Conservation (phyloP, 2,797 vertebrate genomes). For the Nasua narica region DNA sequence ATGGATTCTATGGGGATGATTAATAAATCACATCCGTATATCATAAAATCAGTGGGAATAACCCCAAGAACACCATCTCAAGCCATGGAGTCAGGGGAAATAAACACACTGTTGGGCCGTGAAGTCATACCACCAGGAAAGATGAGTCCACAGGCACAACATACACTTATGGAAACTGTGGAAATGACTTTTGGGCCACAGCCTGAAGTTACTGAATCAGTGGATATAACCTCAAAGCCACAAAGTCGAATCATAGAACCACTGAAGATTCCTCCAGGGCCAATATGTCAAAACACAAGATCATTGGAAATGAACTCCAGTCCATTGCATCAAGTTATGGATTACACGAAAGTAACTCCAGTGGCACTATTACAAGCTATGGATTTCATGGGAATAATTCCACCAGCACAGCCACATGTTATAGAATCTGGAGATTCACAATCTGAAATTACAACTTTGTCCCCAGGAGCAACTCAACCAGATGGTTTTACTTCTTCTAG, state of each 20-base stretch:
- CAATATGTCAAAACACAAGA: conserved; percentile 33
- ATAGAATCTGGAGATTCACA: background rate
- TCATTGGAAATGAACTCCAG: background rate
- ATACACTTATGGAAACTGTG: background rate
- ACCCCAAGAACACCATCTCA: conserved; percentile 2
- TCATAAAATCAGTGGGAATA: background rate
- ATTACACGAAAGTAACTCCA: conserved; percentile 41
- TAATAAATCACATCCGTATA: conserved; percentile 23
- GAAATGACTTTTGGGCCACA: background rate
- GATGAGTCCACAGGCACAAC: background rate
- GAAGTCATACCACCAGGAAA: conserved; percentile 24
- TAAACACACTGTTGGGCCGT: background rate
- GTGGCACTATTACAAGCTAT: conserved; percentile 39
- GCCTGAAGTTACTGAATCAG: background rate
- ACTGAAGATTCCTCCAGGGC: background rate
- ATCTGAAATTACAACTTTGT: conserved; percentile 27
- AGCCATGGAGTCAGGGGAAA: conserved; percentile 13
- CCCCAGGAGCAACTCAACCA: background rate
- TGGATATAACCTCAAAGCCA: background rate
- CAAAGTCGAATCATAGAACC: conserved; percentile 38
- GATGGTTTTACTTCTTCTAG: background rate
- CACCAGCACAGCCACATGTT: background rate
- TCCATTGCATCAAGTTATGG: background rate
- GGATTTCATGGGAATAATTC: conserved; percentile 31
- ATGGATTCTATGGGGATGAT: conserved; percentile 44